Evolutionary conservation across 2,113 vertebrate species (phyloP), one percentile per base, ranked within the genome.

Genomic region (Calypte anna): DNA sequence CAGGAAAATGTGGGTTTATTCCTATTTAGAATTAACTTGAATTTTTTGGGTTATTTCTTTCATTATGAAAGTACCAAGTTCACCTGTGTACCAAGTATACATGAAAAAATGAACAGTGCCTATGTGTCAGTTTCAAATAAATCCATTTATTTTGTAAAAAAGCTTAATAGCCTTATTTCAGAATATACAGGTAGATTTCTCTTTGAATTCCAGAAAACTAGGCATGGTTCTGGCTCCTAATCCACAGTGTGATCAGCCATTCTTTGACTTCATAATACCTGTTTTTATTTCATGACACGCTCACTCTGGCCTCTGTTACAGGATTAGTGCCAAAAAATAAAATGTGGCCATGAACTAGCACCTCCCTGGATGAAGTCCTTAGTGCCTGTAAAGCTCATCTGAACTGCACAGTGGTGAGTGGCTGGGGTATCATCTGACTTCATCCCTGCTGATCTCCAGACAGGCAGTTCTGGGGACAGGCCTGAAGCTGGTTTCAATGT

Each of bases 241-340:
- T 78, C n/a, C 31, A 3, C 50, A 50, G 33, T 15, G 40, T 55
- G 50, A 72, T 3, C 4, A 1, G 33, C 31, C 83, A n/a, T 7
- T 58, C 28, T 72, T 40, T 58, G 46, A 77, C 30, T 16, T 59
- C 20, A 20, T 43, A 59, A 22, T 44, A 22, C 12, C 28, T 74
- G 18, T 24, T 91, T 91, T 88, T 81, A 51, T 59, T 54, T 80
- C 11, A 25, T 58, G 36, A 10, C 68, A 36, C 11, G n/a, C n/a
- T 28, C 20, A 11, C 10, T 61, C 21, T 61, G 55, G 51, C 27
- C 30, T 0, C 0, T 7, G 23, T 69, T 51, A 43, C 3, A 70
- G 36, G 31, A 25, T 28, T 31, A 84, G 23, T 9, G 53, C 31
- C 43, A 82, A 62, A 9, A 67, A 46, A 44, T 19, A 28, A 46